Percentiles rank a stretch among this genome's conserved stretches.
Evolutionary conservation across 2,113 vertebrate genomes (phyloP).

Genomic region (Brachyhypopomus gauderio): DNA sequence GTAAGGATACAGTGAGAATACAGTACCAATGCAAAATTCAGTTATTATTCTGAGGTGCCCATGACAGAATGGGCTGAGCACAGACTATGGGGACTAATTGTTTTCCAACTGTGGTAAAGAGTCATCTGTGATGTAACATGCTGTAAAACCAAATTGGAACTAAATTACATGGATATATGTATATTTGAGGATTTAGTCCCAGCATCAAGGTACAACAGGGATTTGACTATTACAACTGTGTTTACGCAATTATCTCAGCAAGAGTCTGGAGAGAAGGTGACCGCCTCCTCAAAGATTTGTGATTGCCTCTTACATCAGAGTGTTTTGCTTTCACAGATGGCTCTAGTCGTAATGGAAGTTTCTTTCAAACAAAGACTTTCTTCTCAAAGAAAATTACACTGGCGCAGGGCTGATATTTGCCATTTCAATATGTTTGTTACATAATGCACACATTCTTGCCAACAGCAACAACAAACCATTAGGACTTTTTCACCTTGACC

Average conservation of each 20-base stretch:
- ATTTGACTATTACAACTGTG: conserved; percentile 60
- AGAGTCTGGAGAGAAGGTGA: conserved; percentile 47
- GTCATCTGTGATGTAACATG: conserved; percentile 45
- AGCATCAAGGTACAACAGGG: conserved; percentile 48
- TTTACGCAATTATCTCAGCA: conserved; percentile 64
- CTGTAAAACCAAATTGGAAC: conserved; percentile 57
- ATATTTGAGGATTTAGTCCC: conserved; percentile 53
- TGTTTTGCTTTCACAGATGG: conserved; percentile 51
- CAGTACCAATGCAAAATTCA: conserved; percentile 26
- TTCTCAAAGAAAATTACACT: conserved; percentile 51
- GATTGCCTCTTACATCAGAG: conserved; percentile 57
- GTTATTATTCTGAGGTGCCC: conserved; percentile 44
- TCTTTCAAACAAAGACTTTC: conserved; percentile 56
- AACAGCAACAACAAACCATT: conserved; percentile 61
- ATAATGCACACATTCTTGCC: conserved; percentile 49
- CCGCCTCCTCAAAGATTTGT: conserved; percentile 50
- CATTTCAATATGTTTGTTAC: conserved; percentile 49
- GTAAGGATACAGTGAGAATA: background rate
- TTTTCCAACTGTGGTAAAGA: conserved; percentile 57
- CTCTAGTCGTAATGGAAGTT: conserved; percentile 53
- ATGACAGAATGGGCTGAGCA: conserved; percentile 53
- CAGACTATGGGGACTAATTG: conserved; percentile 46
- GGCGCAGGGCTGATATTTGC: conserved; percentile 53
- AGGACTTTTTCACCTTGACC: conserved; percentile 56
- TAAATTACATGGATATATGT: conserved; percentile 54